phyloP scores from a whole-genome alignment of 2,113 vertebrate genomes.

The Colius striatus region DNA sequence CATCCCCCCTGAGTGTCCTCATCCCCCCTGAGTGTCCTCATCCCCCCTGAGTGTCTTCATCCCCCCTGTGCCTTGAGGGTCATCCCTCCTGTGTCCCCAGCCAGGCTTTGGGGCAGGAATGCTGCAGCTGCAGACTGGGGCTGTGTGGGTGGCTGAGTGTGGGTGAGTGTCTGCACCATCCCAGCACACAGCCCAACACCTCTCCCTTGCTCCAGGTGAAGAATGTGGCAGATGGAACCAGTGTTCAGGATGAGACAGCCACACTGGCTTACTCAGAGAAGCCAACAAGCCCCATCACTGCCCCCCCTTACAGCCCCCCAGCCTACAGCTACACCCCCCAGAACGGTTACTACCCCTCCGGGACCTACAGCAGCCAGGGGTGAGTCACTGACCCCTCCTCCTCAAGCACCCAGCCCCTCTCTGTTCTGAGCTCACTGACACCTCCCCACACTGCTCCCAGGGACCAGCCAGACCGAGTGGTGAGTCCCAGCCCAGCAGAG shows the following conservation, averaged over 20 bases:
- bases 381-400: slow-evolving; percentile 51
- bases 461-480: not conserved
- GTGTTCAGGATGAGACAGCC: slow-evolving; percentile 73
- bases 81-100: too few species aligned
- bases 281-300: slow-evolving; percentile 55
- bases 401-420: too few species aligned
- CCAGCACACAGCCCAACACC: fast-evolving
- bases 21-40: not conserved
- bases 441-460: not conserved
- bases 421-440: not conserved
- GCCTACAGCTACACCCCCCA: slow-evolving; percentile 52
- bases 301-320: slow-evolving; percentile 36
- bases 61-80: too few species aligned
- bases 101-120: not conserved
- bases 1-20: not conserved
- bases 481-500: slow-evolving; percentile 75
- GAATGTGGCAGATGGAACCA: slow-evolving; percentile 78
- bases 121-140: not conserved
- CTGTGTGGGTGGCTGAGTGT: too few species aligned
- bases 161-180: not conserved
- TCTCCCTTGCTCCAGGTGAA: slow-evolving; percentile 77
- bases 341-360: slow-evolving; percentile 54
- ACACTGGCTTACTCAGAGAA: slow-evolving; percentile 81
- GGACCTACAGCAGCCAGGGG: slow-evolving; percentile 59
- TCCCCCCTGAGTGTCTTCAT: not conserved